Evolutionary conservation across 37 sponge, comb jelly and placozoan species (phyloP), one percentile per base, ranked within the genome.

Genomic region (Ephydatia muelleri): DNA sequence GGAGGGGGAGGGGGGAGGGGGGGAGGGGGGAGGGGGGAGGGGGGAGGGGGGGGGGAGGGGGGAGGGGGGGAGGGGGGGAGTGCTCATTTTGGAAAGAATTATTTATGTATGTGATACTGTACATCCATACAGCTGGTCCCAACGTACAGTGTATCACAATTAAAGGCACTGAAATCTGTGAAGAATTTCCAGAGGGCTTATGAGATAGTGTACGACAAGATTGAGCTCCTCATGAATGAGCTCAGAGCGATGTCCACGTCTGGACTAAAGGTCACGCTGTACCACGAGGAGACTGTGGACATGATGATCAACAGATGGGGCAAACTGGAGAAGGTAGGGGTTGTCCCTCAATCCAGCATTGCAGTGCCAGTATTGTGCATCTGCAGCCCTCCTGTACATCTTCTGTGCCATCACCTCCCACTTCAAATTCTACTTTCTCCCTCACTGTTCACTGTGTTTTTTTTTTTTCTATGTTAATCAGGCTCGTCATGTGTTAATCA

Each of bases 271-370:
- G 16, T 35, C 49, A n/a, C 29, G 36, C 84, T 84, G 26, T 75
- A 86, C 75, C 82, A 86, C n/a, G 84, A 75, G 30, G 57, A 96
- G 82, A 80, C 87, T 13, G 35, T 95, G 49, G 74, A 86, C 49
- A 73, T 95, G 39, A 93, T 95, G 94, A n/a, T 86, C 30, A 80
- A 84, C 38, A 65, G 98, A 49, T 97, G 98, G 98, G 75, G 78
- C 2, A 95, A 95, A 35, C 86, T 97, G 68, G 89, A 91, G 74
- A 97, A 95, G 90, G 94, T 93, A 69, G 31, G 22, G 16, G 31
- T n/a, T 16, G 14, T 66, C 27, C 66, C 48, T 19, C 25, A 25
- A 47, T 16, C n/a, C 14, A 77, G 66, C n/a, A 23, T 38, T 23
- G n/a, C n/a, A 47, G 66, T 38, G 26, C 32, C 32, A 30, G 32